Conservation (phyloP, 1,140 invertebrate genomes). For the Acromyrmex echinatior region DNA sequence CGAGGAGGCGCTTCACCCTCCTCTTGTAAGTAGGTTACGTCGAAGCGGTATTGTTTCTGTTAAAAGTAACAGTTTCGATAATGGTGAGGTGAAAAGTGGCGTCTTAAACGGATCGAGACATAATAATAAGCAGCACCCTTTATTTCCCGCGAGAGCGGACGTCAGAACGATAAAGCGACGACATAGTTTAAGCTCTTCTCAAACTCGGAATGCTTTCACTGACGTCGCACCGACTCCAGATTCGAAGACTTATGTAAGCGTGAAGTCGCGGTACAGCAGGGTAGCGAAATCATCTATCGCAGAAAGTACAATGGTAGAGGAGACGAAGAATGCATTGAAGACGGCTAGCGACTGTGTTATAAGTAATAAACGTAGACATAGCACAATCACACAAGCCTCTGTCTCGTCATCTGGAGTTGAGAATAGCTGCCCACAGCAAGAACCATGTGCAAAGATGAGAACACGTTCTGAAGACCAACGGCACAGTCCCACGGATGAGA, state of each 20-base stretch:
- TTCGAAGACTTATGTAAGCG: slow-evolving; percentile 65
- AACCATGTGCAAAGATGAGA: slow-evolving; percentile 78
- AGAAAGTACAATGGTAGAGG: slow-evolving; percentile 8
- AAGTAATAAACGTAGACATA: slow-evolving; percentile 76
- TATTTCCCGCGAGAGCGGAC: slow-evolving; percentile 49
- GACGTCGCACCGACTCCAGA: slow-evolving; percentile 34
- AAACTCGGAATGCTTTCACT: slow-evolving; percentile 44
- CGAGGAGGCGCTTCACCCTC: slow-evolving; percentile 56
- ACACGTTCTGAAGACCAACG: slow-evolving; percentile 82
- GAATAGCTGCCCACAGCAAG: slow-evolving; percentile 61
- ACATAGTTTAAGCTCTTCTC: slow-evolving; percentile 47
- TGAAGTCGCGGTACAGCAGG: slow-evolving; percentile 73
- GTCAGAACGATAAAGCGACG: slow-evolving; percentile 59
- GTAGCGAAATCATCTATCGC: slow-evolving; percentile 42
- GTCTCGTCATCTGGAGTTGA: slow-evolving; percentile 39
- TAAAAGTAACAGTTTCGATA: slow-evolving; percentile 5
- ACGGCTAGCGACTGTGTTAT: slow-evolving; percentile 23
- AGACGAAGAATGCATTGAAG: slow-evolving; percentile 33
- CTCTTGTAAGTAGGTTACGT: slow-evolving; percentile 11
- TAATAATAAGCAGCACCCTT: slow-evolving; percentile 43
- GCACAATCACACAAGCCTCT: slow-evolving; percentile 72
- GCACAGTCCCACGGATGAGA: slow-evolving; percentile 81
- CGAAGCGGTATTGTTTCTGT: slow-evolving; percentile 7
- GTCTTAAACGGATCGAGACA: slow-evolving; percentile 54
- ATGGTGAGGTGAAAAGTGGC: slow-evolving; percentile 34